These are phyloP conservation scores for Drosophila aff. DNA, from an alignment of 1,140 invertebrate species.

Conservation along the genomic window DNA sequence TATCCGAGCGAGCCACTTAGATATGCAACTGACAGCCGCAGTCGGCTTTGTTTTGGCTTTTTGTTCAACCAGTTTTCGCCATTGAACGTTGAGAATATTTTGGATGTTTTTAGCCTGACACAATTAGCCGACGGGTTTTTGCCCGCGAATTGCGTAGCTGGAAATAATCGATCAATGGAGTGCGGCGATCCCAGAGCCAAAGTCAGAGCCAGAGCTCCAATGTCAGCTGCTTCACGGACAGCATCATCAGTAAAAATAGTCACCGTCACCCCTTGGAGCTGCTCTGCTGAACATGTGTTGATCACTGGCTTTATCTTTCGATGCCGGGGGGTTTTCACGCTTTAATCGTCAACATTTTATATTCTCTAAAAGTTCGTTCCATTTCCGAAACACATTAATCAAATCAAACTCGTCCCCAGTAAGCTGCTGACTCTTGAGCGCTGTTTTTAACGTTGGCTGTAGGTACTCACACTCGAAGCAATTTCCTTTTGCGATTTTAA, in stretches of 20 bases:
- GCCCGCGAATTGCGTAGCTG: constrained; percentile 44
- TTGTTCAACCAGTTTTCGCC: constrained; percentile 63
- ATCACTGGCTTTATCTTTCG: constrained; percentile 24
- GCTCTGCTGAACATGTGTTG: constrained; percentile 57
- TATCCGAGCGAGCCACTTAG: constrained; percentile 52
- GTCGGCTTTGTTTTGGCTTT: constrained; percentile 54
- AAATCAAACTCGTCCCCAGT: constrained; percentile 8
- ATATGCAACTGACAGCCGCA: constrained; percentile 71
- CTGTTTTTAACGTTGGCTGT: constrained; percentile 21
- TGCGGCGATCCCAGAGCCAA: background rate
- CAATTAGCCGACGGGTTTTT: constrained; percentile 54
- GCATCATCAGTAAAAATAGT: constrained; percentile 47
- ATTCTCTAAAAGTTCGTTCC: constrained; percentile 46
- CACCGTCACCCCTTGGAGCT: constrained; percentile 26
- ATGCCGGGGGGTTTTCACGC: constrained; percentile 24
- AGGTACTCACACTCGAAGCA: constrained; percentile 46
- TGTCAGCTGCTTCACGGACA: constrained; percentile 19
- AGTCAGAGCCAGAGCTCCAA: constrained; percentile 4
- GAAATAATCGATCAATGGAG: constrained; percentile 34
- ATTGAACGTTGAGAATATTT: constrained; percentile 67
- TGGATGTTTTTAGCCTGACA: constrained; percentile 46
- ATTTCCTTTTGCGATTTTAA: constrained; percentile 72
- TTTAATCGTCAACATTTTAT: constrained; percentile 47
- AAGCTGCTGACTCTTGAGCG: constrained; percentile 17
- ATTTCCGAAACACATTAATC: constrained; percentile 74